Conservation (phyloP, 2,797 vertebrate species). For the Phrynocephalus guinanensis region DNA sequence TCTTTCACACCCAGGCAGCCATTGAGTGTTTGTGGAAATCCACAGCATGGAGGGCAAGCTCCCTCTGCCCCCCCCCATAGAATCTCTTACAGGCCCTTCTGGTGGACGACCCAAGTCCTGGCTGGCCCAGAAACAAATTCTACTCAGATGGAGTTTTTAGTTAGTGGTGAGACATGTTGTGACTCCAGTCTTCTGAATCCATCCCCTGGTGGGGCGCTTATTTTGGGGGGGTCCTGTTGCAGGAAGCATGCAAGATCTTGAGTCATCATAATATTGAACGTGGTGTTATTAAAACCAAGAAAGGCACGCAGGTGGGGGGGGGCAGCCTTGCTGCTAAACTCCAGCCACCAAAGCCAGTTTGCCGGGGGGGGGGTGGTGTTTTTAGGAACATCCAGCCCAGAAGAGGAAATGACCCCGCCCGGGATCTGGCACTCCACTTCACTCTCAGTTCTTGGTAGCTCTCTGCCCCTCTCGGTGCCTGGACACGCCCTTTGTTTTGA, state of each 20-base stretch:
- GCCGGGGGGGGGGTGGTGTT: too few species aligned
- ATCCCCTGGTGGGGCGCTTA: neutral
- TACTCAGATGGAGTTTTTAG: neutral
- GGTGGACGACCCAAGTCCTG: neutral
- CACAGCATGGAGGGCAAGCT: too few species aligned
- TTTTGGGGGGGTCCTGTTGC: neutral
- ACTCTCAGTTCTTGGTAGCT: too few species aligned
- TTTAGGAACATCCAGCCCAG: neutral
- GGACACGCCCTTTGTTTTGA: neutral
- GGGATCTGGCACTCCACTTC: neutral
- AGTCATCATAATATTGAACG: constrained; percentile 67
- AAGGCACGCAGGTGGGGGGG: constrained; percentile 44
- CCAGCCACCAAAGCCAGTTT: neutral
- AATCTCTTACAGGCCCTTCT: neutral
- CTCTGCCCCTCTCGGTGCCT: neutral
- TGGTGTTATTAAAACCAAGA: constrained; percentile 33
- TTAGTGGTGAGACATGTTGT: neutral
- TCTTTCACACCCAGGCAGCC: too few species aligned
- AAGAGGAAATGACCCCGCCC: fast-evolving
- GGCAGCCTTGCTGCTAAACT: neutral
- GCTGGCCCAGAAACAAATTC: too few species aligned
- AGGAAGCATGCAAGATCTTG: constrained; percentile 56
- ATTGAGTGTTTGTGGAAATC: too few species aligned
- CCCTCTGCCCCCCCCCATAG: too few species aligned
- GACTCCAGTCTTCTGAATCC: neutral